Evolutionary conservation across 2,888 invertebrate genomes (phyloP), one percentile per base, ranked within the genome.

Genomic region (Globia sparganii): DNA sequence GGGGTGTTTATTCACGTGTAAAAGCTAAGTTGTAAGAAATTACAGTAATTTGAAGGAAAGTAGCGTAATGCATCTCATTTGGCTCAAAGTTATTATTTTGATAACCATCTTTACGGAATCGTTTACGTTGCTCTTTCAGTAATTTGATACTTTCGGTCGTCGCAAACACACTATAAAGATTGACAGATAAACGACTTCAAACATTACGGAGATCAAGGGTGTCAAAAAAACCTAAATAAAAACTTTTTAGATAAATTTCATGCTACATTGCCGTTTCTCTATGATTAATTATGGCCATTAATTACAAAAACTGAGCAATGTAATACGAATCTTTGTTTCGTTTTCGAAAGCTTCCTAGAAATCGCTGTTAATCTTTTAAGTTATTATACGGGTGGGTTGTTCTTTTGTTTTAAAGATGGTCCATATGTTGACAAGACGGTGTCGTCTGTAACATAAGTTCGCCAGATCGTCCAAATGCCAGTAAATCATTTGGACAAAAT

Each of bases 141-240:
- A 92, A 93, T 88, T 72, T 83, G 91, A 93, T 91, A 92, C 88
- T 89, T 88, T 86, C 87, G 80, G 81, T 88, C 84, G 88, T 90
- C 90, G 53, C 46, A 72, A 65, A 62, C 58, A 76, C 72, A 87
- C 89, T 88, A 87, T 83, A 46, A 85, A 89, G 87, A 83, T 87
- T 85, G 80, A 89, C 91, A 91, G 93, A 94, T 90, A 91, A 92
- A 94, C 92, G 90, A 84, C 84, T 87, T 87, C 87, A 77, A 87
- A 88, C 82, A 86, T 70, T 87, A 87, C 83, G 77, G 87, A 89
- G 90, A 91, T 92, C 90, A 91, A 79, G 58, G 43, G 79, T 87
- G 77, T 72, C 46, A 75, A 61, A 66, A 58, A 53, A 78, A 72
- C 62, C 31, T 37, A 46, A 84, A 79, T 65, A 72, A 31, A 34